Conservation (phyloP, 2,888 invertebrate species). For the Piscicola geometra region DNA sequence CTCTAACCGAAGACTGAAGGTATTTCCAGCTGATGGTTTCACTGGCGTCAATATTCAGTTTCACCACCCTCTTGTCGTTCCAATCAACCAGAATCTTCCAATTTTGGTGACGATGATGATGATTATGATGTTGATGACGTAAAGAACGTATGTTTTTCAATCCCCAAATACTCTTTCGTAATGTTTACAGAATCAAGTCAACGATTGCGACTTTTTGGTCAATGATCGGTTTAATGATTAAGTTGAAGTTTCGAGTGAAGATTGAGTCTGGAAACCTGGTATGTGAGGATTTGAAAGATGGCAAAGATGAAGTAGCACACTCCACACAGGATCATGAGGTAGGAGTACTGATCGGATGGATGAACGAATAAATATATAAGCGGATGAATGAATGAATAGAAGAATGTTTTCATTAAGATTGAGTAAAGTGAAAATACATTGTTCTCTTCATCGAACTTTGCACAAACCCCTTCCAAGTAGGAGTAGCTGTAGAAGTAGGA, state of each 20-base stretch:
- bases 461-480: conserved; percentile 9
- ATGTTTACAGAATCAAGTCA: too few relatives aligned
- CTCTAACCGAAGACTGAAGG: not conserved
- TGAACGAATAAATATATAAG: too few relatives aligned
- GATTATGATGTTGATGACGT: not conserved
- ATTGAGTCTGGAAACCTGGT: too few relatives aligned
- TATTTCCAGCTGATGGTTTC: not conserved
- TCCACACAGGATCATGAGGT: not conserved
- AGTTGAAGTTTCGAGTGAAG: too few relatives aligned
- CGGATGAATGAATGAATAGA: too few relatives aligned
- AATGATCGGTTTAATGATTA: too few relatives aligned
- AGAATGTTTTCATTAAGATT: too few relatives aligned
- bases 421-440: too few relatives aligned
- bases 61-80: not conserved
- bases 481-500: conserved; percentile 13
- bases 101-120: not conserved
- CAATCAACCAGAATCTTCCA: not conserved
- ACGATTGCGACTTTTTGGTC: too few relatives aligned
- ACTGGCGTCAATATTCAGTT: not conserved
- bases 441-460: too few relatives aligned
- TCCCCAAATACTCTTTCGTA: not conserved
- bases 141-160: not conserved
- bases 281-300: not conserved
- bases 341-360: not conserved
- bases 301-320: not conserved